Conservation (phyloP, 2,113 vertebrate genomes). For the Poicephalus gulielmi region DNA sequence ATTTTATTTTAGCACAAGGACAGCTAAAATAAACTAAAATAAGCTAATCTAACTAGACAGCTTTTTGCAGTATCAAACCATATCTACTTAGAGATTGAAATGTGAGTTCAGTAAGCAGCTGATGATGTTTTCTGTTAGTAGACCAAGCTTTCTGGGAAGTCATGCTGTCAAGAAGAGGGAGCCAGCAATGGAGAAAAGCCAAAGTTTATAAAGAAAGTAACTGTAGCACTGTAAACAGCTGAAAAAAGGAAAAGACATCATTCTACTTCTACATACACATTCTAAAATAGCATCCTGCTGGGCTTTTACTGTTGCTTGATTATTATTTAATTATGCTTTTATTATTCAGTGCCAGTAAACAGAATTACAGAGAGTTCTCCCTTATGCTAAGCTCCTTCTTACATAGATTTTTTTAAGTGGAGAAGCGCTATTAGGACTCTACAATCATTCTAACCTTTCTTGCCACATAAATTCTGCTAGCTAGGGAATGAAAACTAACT, state of each 20-base stretch:
- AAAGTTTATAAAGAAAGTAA: not conserved
- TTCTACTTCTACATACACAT: not conserved
- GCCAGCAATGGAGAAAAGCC: not conserved
- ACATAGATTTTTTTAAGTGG: not conserved
- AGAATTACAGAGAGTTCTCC: not conserved
- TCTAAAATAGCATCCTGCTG: not conserved
- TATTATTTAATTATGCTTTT: slow-evolving; percentile 17
- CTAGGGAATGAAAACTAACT: not conserved
- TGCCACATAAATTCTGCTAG: not conserved
- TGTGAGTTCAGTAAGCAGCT: not conserved
- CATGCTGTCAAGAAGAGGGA: not conserved
- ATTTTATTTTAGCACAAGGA: not conserved
- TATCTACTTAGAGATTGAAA: not conserved
- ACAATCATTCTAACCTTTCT: not conserved
- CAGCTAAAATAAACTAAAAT: no score
- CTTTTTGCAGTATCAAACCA: not conserved
- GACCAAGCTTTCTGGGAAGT: not conserved
- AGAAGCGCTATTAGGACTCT: not conserved
- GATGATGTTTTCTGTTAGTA: not conserved
- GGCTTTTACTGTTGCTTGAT: not conserved
- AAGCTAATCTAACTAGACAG: not conserved
- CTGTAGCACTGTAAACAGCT: not conserved
- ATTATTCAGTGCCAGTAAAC: not conserved
- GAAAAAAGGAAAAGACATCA: not conserved
- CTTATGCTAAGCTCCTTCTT: not conserved